Evolutionary conservation across 1,140 invertebrate genomes (phyloP), one percentile per base, ranked within the genome.

Genomic region (Lucilia sericata): DNA sequence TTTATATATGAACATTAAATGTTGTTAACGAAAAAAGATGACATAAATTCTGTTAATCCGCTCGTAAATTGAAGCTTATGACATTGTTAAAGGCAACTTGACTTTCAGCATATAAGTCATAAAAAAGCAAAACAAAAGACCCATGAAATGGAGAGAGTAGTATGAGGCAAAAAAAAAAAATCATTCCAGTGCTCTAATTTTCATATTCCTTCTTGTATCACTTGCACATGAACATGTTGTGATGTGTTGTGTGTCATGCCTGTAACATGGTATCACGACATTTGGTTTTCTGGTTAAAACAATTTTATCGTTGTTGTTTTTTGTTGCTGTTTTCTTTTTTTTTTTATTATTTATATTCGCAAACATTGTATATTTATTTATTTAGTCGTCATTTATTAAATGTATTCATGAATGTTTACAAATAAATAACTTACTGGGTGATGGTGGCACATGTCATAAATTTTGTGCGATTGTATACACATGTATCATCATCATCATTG

Each of bases 51-150:
- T 78, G 75, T 78, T 78, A 78, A 78, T 78, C 75, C 42, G 75
- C 13, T 78, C 75, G 75, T 78, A 78, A 78, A 78, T 78, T 78
- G 75, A 78, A 78, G 75, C 75, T 78, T 78, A 78, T 78, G 75
- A 78, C 75, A 78, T 78, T 78, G 75, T 78, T 78, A 78, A 78
- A 78, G 34, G 75, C 34, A 36, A 47, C 75, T 78, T 78, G 75
- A 78, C 42, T 78, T 78, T 19, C 36, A 78, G 34, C 12, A 47
- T 19, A 78, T 47, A 78, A 47, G 17, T 19, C 8, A 36, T 19
- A 19, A 42, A 19, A 47, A n/a, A n/a, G 25, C 25, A 17, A 36
- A n/a, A 70, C 65, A 75, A 75, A 75, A 14, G 30, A 75, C 9
- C 21, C 8, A 5, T 19, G 9, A 42, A 19, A 42, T 12, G 14